phyloP scores from a whole-genome alignment of 2,797 vertebrate species.

The Gobionotothen gibberifrons region DNA sequence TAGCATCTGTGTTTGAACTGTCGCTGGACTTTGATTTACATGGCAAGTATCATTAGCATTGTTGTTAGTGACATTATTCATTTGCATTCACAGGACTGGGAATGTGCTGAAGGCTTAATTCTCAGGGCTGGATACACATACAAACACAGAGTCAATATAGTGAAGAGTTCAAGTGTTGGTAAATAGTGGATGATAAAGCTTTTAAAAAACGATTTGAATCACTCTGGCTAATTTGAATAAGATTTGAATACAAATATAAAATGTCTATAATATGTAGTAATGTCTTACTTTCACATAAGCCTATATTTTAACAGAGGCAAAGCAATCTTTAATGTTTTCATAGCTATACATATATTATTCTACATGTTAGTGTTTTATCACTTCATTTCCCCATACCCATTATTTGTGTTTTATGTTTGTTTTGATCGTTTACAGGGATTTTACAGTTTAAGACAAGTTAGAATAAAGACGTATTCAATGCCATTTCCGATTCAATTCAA shows the following conservation, averaged over 20 bases:
- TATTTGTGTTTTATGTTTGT: not conserved
- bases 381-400: not conserved
- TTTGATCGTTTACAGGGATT: not conserved
- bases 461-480: no score
- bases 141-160: constrained; percentile 39
- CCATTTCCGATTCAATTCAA: no score
- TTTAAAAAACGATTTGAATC: not conserved
- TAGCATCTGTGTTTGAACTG: constrained; percentile 71
- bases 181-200: not conserved
- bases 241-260: not conserved
- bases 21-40: constrained; percentile 72
- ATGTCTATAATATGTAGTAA: not conserved
- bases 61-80: constrained; percentile 49
- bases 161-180: constrained; percentile 2
- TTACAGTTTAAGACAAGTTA: no score
- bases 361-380: not conserved
- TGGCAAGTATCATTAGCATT: constrained; percentile 65
- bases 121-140: constrained; percentile 25
- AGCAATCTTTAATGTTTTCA: not conserved
- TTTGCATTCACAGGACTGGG: constrained; percentile 43
- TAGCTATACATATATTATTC: not conserved
- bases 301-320: not conserved
- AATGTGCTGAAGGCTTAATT: constrained; percentile 18
- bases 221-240: not conserved
- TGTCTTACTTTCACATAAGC: not conserved